Evolutionary conservation across 1,140 invertebrate genomes (phyloP), one percentile per base, ranked within the genome.

Genomic region (Drosophila elegans): DNA sequence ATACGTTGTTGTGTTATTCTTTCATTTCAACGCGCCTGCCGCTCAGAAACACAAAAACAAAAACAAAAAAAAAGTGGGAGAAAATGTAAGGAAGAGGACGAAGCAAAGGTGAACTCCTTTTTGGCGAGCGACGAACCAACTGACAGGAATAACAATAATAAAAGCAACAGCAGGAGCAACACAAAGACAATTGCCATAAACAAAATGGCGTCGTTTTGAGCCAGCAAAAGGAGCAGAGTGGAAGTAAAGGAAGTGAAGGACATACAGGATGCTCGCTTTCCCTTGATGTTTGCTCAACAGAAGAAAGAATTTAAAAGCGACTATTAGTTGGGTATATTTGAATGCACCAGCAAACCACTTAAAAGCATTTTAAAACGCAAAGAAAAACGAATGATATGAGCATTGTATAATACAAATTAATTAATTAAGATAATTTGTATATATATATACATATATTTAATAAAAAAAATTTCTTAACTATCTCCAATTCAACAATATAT

Each of bases 21-120:
- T 84, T 83, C 80, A 83, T 83, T 83, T 80, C 80, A 84, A 83
- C 80, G 80, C 80, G 80, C 66, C 72, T 53, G 63, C 42, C 44
- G 69, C 57, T 42, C 38, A 41, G n/a, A 25, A 52, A 41, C 13
- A 29, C 27, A 57, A 51, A 46, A 62, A 57, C 27, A 45, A 48
- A n/a, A 34, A 11, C 46, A 41, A 45, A 48, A n/a, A 34, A 11
- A 52, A 41, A 56, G 51, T 13, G 42, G 10, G 27, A 51, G 61
- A 39, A 21, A 21, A 57, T 16, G 49, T 25, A 42, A 46, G 61
- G 2, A 36, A 6, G 21, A 16, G 41, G 34, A 4, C 21, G 13
- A 32, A 42, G 68, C 34, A 71, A 72, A 72, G 68, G 68, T 72
- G 66, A 72, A 71, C 66, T 72, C 68, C 68, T 72, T 72, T 66